These are phyloP conservation scores for Narcine bancroftii DNA, from an alignment of 2,113 vertebrate species.

Conservation along the genomic window DNA sequence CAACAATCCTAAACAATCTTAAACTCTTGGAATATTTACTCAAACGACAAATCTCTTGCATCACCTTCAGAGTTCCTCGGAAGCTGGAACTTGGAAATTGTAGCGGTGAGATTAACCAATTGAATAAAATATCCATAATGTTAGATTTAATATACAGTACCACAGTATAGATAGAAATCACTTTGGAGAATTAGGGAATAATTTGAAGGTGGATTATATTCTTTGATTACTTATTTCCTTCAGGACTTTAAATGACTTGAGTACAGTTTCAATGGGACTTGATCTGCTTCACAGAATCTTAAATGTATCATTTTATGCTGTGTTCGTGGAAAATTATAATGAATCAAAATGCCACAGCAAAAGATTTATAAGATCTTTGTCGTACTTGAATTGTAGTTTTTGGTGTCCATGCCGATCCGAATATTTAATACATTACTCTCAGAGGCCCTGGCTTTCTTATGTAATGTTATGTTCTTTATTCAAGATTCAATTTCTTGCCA, in stretches of 20 bases:
- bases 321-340: neutral
- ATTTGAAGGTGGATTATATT: conserved; percentile 1
- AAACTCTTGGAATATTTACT: neutral
- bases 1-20: neutral
- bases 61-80: neutral
- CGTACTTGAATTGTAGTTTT: neutral
- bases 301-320: conserved; percentile 1
- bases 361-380: neutral
- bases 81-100: neutral
- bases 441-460: neutral
- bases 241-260: neutral
- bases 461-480: neutral
- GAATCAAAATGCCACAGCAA: neutral
- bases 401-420: neutral
- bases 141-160: conserved; percentile 12
- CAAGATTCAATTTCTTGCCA: too few species aligned
- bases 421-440: neutral
- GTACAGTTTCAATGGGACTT: neutral
- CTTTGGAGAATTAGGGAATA: conserved; percentile 13
- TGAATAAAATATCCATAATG: conserved; percentile 6
- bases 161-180: neutral
- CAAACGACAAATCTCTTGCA: neutral
- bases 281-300: neutral
- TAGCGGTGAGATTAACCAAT: neutral
- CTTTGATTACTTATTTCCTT: conserved; percentile 13